Conservation (phyloP, 2,797 vertebrate species). For the Rhynchonycteris naso region DNA sequence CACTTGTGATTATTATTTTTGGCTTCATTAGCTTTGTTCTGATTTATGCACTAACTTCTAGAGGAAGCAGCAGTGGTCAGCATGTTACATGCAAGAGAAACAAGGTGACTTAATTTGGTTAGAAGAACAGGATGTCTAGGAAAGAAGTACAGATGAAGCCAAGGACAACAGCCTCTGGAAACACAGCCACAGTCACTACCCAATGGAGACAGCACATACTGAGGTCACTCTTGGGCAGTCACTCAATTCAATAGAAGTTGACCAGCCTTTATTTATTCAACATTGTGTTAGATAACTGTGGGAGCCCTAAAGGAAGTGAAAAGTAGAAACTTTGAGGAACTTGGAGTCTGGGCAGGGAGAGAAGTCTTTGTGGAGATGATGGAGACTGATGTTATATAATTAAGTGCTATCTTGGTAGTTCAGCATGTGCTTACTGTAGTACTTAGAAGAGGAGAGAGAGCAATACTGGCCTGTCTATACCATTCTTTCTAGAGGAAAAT, state of each 20-base stretch:
- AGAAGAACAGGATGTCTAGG: conserved; percentile 47
- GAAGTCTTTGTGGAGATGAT: background rate
- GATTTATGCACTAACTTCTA: conserved; percentile 47
- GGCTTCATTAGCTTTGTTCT: conserved; percentile 42
- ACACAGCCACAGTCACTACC: background rate
- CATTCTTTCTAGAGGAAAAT: background rate
- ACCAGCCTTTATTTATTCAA: conserved; percentile 47
- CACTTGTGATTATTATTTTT: conserved; percentile 52
- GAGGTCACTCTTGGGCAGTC: conserved; percentile 23
- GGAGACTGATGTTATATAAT: background rate
- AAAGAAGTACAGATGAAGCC: conserved; percentile 52
- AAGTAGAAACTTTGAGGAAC: conserved; percentile 47
- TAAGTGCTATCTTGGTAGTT: background rate
- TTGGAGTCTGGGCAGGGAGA: background rate
- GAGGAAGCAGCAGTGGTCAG: conserved; percentile 43
- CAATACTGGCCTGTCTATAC: background rate
- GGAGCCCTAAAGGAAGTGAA: conserved; percentile 42
- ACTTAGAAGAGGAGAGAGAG: background rate
- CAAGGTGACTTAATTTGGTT: conserved; percentile 45
- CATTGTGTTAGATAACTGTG: background rate
- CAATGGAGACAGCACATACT: background rate
- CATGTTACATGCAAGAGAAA: conserved; percentile 52
- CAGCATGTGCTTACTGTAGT: background rate
- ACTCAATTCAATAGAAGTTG: conserved; percentile 32
- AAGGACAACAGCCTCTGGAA: conserved; percentile 60